Conservation (phyloP, 1,140 invertebrate species). For the Micrasema minimum region DNA sequence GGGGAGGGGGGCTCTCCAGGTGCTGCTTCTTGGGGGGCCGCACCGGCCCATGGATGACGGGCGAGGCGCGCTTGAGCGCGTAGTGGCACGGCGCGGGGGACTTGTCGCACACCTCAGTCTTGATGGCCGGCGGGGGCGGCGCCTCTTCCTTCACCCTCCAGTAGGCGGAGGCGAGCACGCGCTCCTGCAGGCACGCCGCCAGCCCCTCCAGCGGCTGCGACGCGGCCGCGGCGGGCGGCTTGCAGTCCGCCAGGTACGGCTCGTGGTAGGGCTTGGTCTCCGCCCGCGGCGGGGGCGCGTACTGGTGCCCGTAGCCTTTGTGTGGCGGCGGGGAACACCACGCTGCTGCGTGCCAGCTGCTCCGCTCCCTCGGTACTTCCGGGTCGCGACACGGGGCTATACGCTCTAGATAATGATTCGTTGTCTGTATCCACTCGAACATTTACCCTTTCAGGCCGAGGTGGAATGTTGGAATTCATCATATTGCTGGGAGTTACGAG, state of each 20-base stretch:
- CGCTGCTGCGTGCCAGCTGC: conserved; percentile 55
- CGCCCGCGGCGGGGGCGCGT: conserved; percentile 73
- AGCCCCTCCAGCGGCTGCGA: conserved; percentile 71
- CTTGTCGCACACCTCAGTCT: conserved; percentile 52
- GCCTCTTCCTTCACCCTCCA: conserved; percentile 72
- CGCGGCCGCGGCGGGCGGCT: conserved; percentile 59
- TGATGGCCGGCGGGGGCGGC: conserved; percentile 47
- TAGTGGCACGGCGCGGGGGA: conserved; percentile 54
- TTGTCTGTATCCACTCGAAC: conserved; percentile 61
- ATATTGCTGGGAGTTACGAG: conserved; percentile 56
- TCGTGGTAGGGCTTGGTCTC: conserved; percentile 80
- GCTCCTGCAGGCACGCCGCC: conserved; percentile 83
- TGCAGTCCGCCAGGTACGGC: conserved; percentile 70
- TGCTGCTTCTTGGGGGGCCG: conserved; percentile 55
- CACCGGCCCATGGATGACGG: conserved; percentile 57
- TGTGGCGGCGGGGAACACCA: conserved; percentile 57
- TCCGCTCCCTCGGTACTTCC: conserved; percentile 61
- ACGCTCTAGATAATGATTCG: conserved; percentile 61
- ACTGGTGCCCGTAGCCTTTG: conserved; percentile 56
- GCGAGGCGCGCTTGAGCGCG: conserved; percentile 57
- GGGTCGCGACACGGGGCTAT: conserved; percentile 78
- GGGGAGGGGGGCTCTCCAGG: conserved; percentile 46
- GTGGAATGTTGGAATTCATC: conserved; percentile 68
- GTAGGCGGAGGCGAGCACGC: conserved; percentile 73
- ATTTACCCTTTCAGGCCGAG: conserved; percentile 67